These are phyloP conservation scores for Chaetogeoica ovagalla DNA, from an alignment of 2,888 invertebrate species.

Conservation along the genomic window DNA sequence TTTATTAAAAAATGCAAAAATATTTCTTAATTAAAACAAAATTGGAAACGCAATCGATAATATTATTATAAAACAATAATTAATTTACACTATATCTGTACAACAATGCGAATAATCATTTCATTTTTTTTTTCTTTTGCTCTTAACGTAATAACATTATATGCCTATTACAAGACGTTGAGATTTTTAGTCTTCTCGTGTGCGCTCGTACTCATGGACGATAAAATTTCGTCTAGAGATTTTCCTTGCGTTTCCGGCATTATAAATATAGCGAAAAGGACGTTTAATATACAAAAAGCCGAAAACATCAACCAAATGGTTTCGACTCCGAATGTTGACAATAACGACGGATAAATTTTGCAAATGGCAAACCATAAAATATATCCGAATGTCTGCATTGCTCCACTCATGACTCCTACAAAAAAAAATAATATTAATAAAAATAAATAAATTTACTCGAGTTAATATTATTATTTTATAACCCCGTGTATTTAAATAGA, in stretches of 20 bases:
- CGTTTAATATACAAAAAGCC: slow-evolving; percentile 3
- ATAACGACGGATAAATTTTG: slow-evolving; percentile 34
- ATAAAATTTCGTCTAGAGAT: slow-evolving; percentile 31
- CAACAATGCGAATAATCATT: too few species aligned
- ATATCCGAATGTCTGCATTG: slow-evolving; percentile 1
- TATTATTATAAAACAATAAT: too few species aligned
- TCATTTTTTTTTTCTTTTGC: too few species aligned
- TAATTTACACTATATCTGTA: too few species aligned
- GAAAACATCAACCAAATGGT: slow-evolving; percentile 2
- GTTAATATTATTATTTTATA: too few species aligned
- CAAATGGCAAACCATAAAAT: background rate
- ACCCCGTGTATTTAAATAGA: too few species aligned
- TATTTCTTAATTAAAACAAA: too few species aligned
- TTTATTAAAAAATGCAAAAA: too few species aligned
- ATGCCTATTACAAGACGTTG: too few species aligned
- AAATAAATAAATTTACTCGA: background rate
- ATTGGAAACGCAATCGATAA: too few species aligned
- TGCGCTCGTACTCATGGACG: background rate
- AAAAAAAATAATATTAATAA: background rate
- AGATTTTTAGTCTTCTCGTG: background rate
- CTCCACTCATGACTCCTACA: slow-evolving; percentile 33
- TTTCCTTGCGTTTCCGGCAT: slow-evolving; percentile 49
- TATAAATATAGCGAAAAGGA: slow-evolving; percentile 12
- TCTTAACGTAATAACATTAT: too few species aligned
- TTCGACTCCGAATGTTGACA: slow-evolving; percentile 9